Conservation (phyloP, 2,888 invertebrate genomes). For the Eilema sororculum region DNA sequence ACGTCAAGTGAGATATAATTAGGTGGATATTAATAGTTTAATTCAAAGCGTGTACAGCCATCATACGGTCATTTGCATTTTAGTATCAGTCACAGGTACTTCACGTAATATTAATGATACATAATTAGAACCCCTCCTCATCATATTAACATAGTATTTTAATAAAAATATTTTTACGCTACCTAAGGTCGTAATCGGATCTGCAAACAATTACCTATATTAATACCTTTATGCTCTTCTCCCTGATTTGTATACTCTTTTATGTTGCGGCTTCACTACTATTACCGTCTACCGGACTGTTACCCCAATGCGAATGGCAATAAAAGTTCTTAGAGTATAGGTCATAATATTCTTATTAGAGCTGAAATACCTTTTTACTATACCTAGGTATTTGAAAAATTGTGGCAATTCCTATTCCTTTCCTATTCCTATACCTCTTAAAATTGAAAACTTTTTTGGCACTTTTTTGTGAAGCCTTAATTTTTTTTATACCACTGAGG, state of each 20-base stretch:
- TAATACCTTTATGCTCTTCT: not conserved
- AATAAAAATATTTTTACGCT: slow-evolving; percentile 17
- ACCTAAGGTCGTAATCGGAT: not conserved
- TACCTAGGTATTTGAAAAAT: too few species aligned
- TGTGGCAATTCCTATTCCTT: too few species aligned
- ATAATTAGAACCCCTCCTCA: slow-evolving; percentile 21
- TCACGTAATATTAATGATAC: slow-evolving; percentile 32
- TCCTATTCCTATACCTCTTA: too few species aligned
- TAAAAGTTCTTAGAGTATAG: too few species aligned
- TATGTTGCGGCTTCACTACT: too few species aligned
- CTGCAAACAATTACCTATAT: not conserved
- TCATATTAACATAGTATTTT: slow-evolving; percentile 31
- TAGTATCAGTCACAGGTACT: slow-evolving; percentile 44
- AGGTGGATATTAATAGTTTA: slow-evolving; percentile 69
- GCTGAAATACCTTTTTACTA: too few species aligned
- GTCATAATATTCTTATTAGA: too few species aligned
- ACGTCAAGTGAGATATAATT: slow-evolving; percentile 72
- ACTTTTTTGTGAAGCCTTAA: too few species aligned
- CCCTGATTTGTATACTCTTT: not conserved
- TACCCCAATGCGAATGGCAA: too few species aligned
- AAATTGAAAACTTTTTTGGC: too few species aligned
- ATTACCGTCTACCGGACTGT: too few species aligned
- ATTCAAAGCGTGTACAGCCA: slow-evolving; percentile 52
- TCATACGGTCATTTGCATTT: slow-evolving; percentile 57
- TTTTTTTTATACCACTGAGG: too few species aligned